Evolutionary conservation across 2,113 vertebrate genomes (phyloP).

Genomic region (Lasiurus cinereus): DNA sequence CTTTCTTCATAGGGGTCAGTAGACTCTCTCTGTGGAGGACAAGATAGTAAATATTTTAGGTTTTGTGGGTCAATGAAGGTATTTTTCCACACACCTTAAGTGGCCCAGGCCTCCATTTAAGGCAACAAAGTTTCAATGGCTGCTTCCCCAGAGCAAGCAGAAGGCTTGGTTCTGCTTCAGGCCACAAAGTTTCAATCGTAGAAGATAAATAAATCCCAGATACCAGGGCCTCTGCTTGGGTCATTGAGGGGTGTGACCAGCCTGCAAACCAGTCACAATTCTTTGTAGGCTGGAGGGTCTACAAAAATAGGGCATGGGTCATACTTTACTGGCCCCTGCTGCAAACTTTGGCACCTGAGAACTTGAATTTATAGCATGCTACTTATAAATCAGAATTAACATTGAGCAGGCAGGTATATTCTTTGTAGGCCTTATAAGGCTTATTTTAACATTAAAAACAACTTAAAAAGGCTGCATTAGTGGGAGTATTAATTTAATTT

Average conservation of each 20-base stretch:
- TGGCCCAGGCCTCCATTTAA: too few species aligned
- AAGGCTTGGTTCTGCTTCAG: too few species aligned
- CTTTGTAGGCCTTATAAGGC: neutral
- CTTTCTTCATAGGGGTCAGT: neutral
- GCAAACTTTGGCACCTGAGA: neutral
- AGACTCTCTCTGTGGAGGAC: neutral
- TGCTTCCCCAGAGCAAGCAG: too few species aligned
- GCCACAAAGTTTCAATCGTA: too few species aligned
- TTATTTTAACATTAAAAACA: constrained; percentile 36
- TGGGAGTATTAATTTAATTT: constrained; percentile 11
- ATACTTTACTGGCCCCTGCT: neutral
- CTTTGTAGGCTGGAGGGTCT: neutral
- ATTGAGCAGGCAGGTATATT: neutral
- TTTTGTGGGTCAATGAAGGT: neutral
- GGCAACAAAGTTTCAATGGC: too few species aligned
- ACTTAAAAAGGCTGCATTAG: neutral
- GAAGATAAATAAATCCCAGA: too few species aligned
- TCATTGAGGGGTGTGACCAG: too few species aligned
- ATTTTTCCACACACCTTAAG: neutral
- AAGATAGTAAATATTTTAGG: neutral
- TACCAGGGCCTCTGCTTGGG: too few species aligned
- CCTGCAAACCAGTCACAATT: neutral
- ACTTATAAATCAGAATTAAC: constrained; percentile 23
- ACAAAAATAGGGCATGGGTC: neutral
- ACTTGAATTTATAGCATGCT: neutral